Base-by-base conservation (phyloP, 2,113 vertebrate genomes). In the Cheirogaleus medius region DNA sequence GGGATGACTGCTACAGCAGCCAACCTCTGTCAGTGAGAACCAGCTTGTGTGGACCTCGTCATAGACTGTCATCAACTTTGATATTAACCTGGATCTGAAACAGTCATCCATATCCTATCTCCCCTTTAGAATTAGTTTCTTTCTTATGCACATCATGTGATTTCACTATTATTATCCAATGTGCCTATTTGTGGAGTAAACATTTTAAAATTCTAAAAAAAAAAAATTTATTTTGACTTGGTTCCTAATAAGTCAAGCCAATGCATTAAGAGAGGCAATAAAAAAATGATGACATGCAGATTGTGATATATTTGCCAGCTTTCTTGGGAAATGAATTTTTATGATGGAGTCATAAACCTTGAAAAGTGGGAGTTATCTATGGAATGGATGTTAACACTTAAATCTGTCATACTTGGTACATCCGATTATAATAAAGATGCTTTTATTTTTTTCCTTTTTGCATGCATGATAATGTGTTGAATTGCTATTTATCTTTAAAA, bases 271-370 rank as follows among this genome's bases (percentile, higher is more conserved):
- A 58, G 3, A 56, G 9, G 8, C 9, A 49, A 32, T 76, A 29
- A 34, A 56, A 92, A 90, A 87, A 60, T 37, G 58, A 68, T 49
- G 73, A 44, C 42, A 44, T 27, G 5, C 0, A 89, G 27, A 42
- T 10, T 56, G 21, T 47, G 32, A 68, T 74, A n/a, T 15, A 54
- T 81, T 91, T 78, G 52, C 60, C 44, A 11, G 8, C 54, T 85
- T 96, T 81, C 56, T 84, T 64, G 34, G 44, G 25, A 90, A 88
- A 42, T 88, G 21, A 94, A 77, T 83, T 97, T 78, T 96, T 89
- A 66, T 91, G n/a, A 78, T 89, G 1, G n/a, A 90, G 34, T 83
- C 21, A 74, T 58, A 84, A 95, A 87, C 54, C 68, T 63, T 84
- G 83, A 92, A 95, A 94, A 76, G 23, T 73, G 6, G 32, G 5